phyloP scores from a whole-genome alignment of 2,888 invertebrate genomes.

The Amphiduros pacificus region DNA sequence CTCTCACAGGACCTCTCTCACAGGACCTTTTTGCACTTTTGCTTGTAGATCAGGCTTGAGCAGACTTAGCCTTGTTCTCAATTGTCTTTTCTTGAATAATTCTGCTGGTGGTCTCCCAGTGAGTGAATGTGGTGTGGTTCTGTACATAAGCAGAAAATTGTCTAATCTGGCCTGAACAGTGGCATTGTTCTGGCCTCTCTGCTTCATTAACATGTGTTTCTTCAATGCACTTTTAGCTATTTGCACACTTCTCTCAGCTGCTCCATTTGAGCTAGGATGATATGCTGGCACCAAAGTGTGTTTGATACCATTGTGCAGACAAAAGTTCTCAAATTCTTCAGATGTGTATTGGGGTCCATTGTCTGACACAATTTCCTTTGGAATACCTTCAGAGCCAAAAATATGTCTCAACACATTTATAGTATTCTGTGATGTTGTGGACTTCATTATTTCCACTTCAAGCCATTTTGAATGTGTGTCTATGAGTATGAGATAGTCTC shows the following conservation, averaged over 20 bases:
- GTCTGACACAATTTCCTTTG: not conserved
- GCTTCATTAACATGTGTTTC: not conserved
- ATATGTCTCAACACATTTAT: constrained; percentile 1
- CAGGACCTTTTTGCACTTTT: too few species aligned
- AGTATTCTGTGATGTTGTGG: not conserved
- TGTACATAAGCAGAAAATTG: constrained; percentile 4
- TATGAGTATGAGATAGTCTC: not conserved
- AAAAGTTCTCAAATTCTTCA: not conserved
- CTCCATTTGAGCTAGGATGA: not conserved
- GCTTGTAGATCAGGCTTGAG: not conserved
- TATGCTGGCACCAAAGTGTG: not conserved
- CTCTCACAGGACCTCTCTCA: too few species aligned
- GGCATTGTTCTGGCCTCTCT: not conserved
- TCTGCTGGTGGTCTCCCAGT: constrained; percentile 3
- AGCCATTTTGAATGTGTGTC: not conserved
- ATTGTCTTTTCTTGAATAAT: constrained; percentile 1
- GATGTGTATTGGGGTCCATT: not conserved
- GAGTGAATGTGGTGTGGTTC: constrained; percentile 1
- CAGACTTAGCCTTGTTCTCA: not conserved
- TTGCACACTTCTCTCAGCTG: not conserved
- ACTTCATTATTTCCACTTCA: not conserved
- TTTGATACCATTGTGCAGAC: not conserved
- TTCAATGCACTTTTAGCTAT: not conserved
- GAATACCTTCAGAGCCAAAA: constrained; percentile 23
- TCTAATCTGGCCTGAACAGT: too few species aligned